phyloP scores from a whole-genome alignment of 2,888 invertebrate genomes.

The Creontiades dilutus region DNA sequence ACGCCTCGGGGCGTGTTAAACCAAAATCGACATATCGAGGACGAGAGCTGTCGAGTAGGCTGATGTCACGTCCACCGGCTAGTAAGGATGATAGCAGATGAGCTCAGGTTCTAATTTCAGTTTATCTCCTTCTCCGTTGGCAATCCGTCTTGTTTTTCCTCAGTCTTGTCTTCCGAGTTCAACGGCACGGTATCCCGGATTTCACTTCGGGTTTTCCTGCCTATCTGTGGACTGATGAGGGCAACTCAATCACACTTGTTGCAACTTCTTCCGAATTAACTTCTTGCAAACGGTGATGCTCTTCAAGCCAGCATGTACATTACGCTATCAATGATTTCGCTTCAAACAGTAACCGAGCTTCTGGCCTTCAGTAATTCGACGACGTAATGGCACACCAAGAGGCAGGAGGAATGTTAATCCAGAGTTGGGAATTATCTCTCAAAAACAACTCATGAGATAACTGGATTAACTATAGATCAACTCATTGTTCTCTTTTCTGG shows the following conservation, averaged over 20 bases:
- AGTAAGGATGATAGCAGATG: constrained; percentile 17
- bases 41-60: background rate
- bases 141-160: background rate
- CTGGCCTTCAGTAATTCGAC: no score
- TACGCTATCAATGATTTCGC: no score
- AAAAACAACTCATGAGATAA: no score
- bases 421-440: no score
- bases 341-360: no score
- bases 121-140: background rate
- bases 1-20: background rate
- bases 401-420: no score
- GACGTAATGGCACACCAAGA: no score
- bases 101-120: constrained; percentile 42
- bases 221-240: background rate
- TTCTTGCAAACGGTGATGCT: no score
- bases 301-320: no score
- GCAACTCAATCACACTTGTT: background rate
- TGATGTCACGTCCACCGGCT: background rate
- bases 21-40: background rate
- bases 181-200: background rate
- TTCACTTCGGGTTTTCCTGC: background rate
- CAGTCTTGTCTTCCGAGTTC: background rate
- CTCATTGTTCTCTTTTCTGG: no score
- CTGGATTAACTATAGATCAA: no score
- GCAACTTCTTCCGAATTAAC: no score